Percentiles rank a stretch among this genome's conserved stretches.
These are phyloP conservation scores for Sapajus apella DNA, from an alignment of 2,113 vertebrate genomes.

Conservation along the genomic window DNA sequence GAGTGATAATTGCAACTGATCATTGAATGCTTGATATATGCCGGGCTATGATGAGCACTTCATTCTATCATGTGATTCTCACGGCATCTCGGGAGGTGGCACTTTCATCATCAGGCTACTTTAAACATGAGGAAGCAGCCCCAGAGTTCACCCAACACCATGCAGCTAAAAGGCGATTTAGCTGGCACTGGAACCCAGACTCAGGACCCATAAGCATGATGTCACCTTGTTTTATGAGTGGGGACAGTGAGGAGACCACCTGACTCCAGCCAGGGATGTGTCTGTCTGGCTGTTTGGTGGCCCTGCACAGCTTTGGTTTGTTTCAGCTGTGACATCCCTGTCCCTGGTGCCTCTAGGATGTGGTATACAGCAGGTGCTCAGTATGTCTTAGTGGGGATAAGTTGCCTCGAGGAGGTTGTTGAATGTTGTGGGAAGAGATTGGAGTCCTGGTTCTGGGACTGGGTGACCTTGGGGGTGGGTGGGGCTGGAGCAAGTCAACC, in stretches of 20 bases:
- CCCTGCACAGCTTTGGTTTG: background rate
- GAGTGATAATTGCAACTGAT: background rate
- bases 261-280: background rate
- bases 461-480: background rate
- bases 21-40: background rate
- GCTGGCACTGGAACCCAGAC: background rate
- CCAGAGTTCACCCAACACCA: background rate
- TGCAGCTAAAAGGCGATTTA: background rate
- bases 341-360: too few relatives aligned
- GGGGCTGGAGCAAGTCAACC: background rate
- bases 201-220: background rate
- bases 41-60: background rate
- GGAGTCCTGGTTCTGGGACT: background rate
- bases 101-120: background rate
- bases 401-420: background rate
- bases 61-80: background rate
- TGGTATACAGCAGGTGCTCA: background rate
- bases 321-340: background rate
- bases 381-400: background rate
- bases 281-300: background rate
- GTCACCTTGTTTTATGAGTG: background rate
- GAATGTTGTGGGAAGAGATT: background rate
- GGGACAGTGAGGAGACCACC: background rate
- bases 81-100: background rate
- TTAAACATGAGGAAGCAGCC: background rate